Evolutionary conservation across 2,113 vertebrate genomes (phyloP).

Genomic region (Podarcis muralis): DNA sequence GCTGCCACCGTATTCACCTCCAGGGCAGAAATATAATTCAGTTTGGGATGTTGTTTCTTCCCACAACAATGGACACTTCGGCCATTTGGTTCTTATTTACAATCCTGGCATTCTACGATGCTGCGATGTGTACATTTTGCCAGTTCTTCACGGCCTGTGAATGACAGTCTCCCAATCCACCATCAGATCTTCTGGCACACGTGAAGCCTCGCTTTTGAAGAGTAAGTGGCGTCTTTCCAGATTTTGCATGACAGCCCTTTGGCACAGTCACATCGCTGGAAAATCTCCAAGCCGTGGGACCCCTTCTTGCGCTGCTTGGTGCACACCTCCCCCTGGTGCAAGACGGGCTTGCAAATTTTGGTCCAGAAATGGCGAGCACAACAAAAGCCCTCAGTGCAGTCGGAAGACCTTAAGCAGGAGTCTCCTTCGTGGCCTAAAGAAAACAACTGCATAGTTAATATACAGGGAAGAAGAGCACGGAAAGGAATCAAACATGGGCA

Average conservation of each 20-base stretch:
- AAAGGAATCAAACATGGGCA: not conserved
- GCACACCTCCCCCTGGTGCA: constrained; percentile 92
- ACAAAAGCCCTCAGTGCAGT: constrained; percentile 90
- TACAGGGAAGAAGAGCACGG: rapidly evolving
- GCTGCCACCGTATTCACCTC: constrained; percentile 35
- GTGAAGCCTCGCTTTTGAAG: constrained; percentile 95
- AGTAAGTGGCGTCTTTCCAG: constrained; percentile 96
- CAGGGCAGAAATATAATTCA: constrained; percentile 51
- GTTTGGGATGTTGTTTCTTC: constrained; percentile 48
- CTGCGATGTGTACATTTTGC: constrained; percentile 64
- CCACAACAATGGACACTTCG: constrained; percentile 42
- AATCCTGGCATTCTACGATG: constrained; percentile 51
- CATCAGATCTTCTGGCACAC: constrained; percentile 95
- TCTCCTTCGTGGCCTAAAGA: constrained; percentile 91
- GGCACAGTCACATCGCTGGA: constrained; percentile 95
- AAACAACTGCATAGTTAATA: constrained; percentile 30
- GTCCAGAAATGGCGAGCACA: constrained; percentile 98
- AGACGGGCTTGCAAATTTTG: constrained; percentile 96
- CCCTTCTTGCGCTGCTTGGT: constrained; percentile 94
- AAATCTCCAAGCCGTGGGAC: constrained; percentile 91
- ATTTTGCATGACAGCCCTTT: constrained; percentile 96
- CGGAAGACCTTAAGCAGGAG: constrained; percentile 89
- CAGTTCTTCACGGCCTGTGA: constrained; percentile 63
- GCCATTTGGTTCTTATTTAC: constrained; percentile 47
- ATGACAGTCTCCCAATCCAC: not conserved